phyloP scores from a whole-genome alignment of 2,113 vertebrate species.

The Dromas ardeola region DNA sequence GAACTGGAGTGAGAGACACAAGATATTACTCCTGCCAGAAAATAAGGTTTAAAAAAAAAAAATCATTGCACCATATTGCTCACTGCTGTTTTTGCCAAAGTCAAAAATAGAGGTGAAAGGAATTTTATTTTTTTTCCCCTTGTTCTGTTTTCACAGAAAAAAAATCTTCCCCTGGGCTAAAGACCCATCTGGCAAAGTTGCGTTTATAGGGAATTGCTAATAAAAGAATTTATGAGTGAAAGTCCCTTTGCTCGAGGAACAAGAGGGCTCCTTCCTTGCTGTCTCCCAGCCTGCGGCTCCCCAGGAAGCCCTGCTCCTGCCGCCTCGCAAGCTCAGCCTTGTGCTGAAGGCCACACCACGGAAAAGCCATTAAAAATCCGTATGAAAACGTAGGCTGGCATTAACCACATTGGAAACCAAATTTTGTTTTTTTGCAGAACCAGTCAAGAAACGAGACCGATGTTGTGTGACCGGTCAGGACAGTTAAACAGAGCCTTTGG shows the following conservation, averaged over 20 bases:
- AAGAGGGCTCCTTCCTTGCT: neutral
- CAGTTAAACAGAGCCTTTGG: accelerated
- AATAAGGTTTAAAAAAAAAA: neutral
- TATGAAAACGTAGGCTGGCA: neutral
- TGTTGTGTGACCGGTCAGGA: accelerated
- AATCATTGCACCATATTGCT: neutral
- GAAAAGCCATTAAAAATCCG: neutral
- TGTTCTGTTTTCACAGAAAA: neutral
- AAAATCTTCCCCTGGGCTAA: neutral
- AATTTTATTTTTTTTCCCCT: neutral
- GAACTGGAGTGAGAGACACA: neutral
- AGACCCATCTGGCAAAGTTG: neutral
- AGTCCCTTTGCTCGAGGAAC: neutral
- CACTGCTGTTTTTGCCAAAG: neutral
- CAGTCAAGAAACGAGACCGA: neutral
- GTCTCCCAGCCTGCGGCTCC: neutral
- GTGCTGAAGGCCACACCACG: neutral
- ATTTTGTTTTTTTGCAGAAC: neutral
- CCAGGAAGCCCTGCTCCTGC: neutral
- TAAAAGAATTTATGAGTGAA: neutral
- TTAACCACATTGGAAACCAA: neutral
- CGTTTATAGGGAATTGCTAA: neutral
- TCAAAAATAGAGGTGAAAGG: neutral
- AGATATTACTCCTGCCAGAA: neutral
- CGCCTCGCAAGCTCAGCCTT: neutral